Evolutionary conservation across 1,140 invertebrate species (phyloP).

Genomic region (Rhopalosiphum padi): DNA sequence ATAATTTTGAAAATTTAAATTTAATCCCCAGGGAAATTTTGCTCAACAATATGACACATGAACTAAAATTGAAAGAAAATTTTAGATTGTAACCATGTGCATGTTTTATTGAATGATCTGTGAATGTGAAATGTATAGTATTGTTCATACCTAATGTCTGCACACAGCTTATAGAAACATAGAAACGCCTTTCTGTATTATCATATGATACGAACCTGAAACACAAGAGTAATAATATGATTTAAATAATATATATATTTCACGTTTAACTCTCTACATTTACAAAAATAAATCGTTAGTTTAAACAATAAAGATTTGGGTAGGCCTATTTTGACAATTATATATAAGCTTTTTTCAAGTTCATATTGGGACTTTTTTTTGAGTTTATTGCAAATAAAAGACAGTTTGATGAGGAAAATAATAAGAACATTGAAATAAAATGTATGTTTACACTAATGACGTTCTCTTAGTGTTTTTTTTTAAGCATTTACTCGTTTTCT

Average conservation of each 20-base stretch:
- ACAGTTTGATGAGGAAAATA: background rate
- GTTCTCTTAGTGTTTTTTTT: background rate
- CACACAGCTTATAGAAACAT: background rate
- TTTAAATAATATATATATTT: background rate
- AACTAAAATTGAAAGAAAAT: slow-evolving; percentile 19
- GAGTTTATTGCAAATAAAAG: background rate
- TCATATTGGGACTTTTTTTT: background rate
- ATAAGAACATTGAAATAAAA: background rate
- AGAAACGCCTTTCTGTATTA: background rate
- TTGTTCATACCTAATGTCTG: background rate
- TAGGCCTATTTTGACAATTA: background rate
- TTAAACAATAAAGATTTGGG: background rate
- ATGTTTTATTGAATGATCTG: background rate
- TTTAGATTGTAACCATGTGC: background rate
- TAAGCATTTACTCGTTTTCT: background rate
- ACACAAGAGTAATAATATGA: background rate
- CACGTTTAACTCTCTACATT: background rate
- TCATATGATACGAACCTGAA: background rate
- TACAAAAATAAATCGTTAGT: background rate
- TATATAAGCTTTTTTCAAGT: too few species aligned
- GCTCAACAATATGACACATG: background rate
- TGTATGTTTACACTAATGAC: background rate
- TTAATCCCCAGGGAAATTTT: background rate
- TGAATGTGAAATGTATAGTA: background rate
- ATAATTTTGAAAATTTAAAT: slow-evolving; percentile 15